Evolutionary conservation across 2,888 invertebrate species (phyloP), one percentile per base, ranked within the genome.

Genomic region (Lapara coniferarum): DNA sequence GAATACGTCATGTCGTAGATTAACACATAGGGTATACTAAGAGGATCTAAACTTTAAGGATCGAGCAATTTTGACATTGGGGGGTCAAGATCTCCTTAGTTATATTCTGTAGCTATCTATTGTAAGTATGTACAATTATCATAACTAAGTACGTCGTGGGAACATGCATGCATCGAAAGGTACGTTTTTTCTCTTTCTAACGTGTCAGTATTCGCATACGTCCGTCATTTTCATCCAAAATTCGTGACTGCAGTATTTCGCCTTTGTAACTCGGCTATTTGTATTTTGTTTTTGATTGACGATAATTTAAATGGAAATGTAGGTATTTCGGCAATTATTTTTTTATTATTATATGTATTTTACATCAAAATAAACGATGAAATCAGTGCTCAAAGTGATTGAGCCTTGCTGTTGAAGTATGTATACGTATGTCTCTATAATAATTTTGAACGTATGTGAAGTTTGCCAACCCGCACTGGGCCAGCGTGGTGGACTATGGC

Each of bases 241-340:
- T 89, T 91, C 91, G 91, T 92, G 92, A 90, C 90, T 85, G 49
- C 84, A 85, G 84, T 82, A 87, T 90, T 89, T 85, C 78, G 85
- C 80, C 78, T 83, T 81, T 51, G 81, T 82, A 80, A 78, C 78
- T 75, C 73, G 76, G 82, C 79, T 83, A 83, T 84, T 86, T 84
- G 78, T 81, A 77, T 76, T 80, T 83, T 79, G 81, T 81, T 82
- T 83, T 85, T 81, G 81, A 80, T 83, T 83, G 80, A 84, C 83
- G 82, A 79, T 83, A 79, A 79, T 71, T 72, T 72, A 66, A 51
- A 59, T 68, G 52, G 51, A 68, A 14, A 44, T 30, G 12, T n/a
- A n/a, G n/a, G n/a, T 56, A 56, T 67, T 67, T 55, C 14, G 44
- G 67, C 25, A 25, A 25, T 25, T 25, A 25, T n/a, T n/a, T n/a